phyloP scores from a whole-genome alignment of 2,797 vertebrate species.

The Argyrosomus regius region DNA sequence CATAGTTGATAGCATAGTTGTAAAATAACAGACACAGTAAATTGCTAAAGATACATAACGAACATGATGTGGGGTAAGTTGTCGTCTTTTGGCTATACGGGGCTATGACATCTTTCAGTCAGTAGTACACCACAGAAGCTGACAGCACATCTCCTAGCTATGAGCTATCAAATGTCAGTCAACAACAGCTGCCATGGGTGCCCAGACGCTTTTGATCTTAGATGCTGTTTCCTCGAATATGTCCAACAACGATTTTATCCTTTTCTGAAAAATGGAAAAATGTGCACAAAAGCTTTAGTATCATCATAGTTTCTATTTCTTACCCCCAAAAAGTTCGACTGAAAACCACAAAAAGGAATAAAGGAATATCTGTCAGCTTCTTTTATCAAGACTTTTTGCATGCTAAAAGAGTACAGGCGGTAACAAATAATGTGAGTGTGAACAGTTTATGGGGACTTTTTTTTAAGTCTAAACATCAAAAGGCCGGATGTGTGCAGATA shows the following conservation, averaged over 20 bases:
- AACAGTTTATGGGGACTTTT: conserved; percentile 3
- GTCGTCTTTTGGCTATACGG: not conserved
- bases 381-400: conserved; percentile 45
- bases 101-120: conserved; percentile 2
- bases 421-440: conserved; percentile 31
- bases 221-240: conserved; percentile 9
- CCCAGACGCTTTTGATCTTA: not conserved
- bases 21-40: not conserved
- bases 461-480: conserved; percentile 55
- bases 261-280: not conserved
- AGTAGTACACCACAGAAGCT: not conserved
- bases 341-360: conserved; percentile 38
- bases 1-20: not conserved
- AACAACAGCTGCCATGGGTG: conserved; percentile 14
- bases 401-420: conserved; percentile 23
- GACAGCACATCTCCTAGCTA: not conserved
- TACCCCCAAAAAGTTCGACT: not conserved
- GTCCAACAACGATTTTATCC: not conserved
- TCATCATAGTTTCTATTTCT: not conserved
- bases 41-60: not conserved
- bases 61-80: not conserved
- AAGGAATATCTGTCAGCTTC: conserved; percentile 66
- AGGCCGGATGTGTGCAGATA: conserved; percentile 21
- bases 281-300: not conserved
- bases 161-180: conserved; percentile 24